Conservation (phyloP, 1,140 invertebrate genomes). For the Mizuhopecten yessoensis region DNA sequence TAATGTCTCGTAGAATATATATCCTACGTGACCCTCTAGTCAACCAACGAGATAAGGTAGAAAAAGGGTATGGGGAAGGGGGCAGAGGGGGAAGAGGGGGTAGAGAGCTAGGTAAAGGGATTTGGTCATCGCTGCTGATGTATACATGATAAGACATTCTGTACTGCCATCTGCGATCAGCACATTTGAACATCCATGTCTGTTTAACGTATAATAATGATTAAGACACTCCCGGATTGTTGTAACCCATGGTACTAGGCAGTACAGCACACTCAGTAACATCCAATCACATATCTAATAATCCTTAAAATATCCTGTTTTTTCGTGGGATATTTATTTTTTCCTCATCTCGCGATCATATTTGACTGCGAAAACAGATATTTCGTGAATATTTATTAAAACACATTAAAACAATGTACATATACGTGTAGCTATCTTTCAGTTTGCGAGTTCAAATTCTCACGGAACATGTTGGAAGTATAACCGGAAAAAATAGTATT, state of each 20-base stretch:
- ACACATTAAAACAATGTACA: too few species aligned
- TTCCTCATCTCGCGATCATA: too few species aligned
- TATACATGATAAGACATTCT: neutral
- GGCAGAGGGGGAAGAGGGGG: neutral
- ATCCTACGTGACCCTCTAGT: neutral
- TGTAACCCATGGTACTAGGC: neutral
- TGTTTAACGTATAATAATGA: neutral
- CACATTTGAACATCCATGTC: neutral
- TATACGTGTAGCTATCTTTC: too few species aligned
- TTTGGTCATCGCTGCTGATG: slow-evolving; percentile 1
- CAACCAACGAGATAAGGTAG: neutral
- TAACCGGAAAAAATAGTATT: too few species aligned
- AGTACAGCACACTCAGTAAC: too few species aligned
- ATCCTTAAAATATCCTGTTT: too few species aligned
- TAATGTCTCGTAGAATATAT: neutral
- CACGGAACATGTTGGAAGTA: too few species aligned
- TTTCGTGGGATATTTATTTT: too few species aligned
- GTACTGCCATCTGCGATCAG: neutral
- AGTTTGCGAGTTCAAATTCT: too few species aligned
- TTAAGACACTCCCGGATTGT: neutral
- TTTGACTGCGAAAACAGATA: too few species aligned
- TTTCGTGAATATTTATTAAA: too few species aligned
- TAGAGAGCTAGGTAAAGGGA: neutral
- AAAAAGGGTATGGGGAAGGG: neutral
- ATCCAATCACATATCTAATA: too few species aligned